Conservation (phyloP, 2,113 vertebrate species). For the Patagioenas fasciata region DNA sequence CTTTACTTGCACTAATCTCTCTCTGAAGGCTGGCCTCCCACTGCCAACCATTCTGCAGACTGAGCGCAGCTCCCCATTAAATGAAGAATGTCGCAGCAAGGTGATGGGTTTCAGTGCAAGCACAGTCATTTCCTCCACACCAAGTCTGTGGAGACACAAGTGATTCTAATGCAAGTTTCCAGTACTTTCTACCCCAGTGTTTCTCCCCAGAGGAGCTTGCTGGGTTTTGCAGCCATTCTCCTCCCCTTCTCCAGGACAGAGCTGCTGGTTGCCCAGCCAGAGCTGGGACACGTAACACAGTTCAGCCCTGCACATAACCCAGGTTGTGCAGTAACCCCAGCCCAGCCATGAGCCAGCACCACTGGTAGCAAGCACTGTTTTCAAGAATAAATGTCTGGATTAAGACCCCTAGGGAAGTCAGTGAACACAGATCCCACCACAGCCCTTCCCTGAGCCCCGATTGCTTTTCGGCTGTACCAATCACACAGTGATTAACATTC, state of each 20-base stretch:
- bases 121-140: too few species aligned
- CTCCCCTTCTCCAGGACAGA: not conserved
- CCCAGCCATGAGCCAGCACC: not conserved
- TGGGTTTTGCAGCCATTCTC: not conserved
- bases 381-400: not conserved
- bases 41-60: not conserved
- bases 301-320: not conserved
- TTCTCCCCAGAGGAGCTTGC: not conserved
- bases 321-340: not conserved
- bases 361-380: not conserved
- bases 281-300: not conserved
- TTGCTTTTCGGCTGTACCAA: not conserved
- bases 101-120: too few species aligned
- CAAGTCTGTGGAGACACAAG: not conserved
- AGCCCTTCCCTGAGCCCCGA: not conserved
- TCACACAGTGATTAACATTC: not conserved
- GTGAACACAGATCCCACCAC: not conserved
- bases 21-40: accelerated
- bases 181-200: not conserved
- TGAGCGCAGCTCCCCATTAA: accelerated
- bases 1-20: not conserved
- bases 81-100: not conserved
- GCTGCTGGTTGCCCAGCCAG: not conserved
- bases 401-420: not conserved
- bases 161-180: not conserved